phyloP scores from a whole-genome alignment of 2,113 vertebrate genomes.

The Mastomys coucha region DNA sequence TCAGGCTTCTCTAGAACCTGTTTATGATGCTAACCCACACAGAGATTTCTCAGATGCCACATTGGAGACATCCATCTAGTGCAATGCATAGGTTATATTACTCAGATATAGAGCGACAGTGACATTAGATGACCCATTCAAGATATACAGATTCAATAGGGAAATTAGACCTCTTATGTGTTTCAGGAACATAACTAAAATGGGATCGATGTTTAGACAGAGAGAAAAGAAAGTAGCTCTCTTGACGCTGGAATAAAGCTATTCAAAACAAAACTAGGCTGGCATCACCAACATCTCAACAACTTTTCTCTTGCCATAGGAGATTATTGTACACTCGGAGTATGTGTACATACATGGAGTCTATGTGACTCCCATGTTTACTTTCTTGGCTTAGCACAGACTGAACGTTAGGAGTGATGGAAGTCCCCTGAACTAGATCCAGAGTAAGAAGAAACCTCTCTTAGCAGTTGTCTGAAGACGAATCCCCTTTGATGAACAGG shows the following conservation, averaged over 20 bases:
- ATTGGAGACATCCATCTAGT: neutral
- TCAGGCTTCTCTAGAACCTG: neutral
- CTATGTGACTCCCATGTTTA: neutral
- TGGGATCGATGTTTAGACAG: neutral
- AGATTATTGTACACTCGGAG: neutral
- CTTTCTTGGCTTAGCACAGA: neutral
- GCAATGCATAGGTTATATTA: neutral
- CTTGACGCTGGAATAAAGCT: neutral
- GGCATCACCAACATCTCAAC: neutral
- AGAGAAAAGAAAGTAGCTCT: neutral
- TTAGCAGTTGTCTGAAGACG: neutral
- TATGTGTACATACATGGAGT: neutral
- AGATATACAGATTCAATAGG: neutral
- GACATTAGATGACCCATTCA: neutral
- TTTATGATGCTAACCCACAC: neutral
- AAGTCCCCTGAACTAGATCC: slow-evolving; percentile 30
- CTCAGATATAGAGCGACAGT: too few species aligned
- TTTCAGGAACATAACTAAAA: neutral
- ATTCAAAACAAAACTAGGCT: neutral
- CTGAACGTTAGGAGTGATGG: neutral
- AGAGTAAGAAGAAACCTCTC: neutral
- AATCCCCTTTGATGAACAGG: neutral
- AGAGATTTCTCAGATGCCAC: neutral
- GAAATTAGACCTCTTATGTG: neutral
- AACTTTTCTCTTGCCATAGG: neutral